phyloP scores from a whole-genome alignment of 2,888 invertebrate species.

The Latrodectus hesperus region DNA sequence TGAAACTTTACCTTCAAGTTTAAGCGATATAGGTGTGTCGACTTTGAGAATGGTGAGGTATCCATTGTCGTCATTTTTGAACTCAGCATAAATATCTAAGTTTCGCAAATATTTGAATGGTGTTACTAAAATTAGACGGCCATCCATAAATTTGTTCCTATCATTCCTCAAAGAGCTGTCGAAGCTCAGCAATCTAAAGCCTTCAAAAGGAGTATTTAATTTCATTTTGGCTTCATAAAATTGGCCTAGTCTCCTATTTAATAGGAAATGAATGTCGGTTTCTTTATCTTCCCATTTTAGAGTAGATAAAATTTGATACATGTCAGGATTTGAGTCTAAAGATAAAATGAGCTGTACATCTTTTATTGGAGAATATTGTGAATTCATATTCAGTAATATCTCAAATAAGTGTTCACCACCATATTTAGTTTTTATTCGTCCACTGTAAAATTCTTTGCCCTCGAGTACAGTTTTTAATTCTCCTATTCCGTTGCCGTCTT shows the following conservation, averaged over 20 bases:
- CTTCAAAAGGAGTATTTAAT: slow-evolving; percentile 49
- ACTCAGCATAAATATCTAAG: slow-evolving; percentile 35
- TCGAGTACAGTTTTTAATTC: slow-evolving; percentile 19
- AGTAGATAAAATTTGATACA: slow-evolving; percentile 22
- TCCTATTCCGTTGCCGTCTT: slow-evolving; percentile 14
- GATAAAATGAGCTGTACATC: slow-evolving; percentile 28
- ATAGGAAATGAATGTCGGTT: slow-evolving; percentile 1
- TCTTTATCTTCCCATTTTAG: slow-evolving; percentile 44
- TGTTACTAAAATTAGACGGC: slow-evolving; percentile 33
- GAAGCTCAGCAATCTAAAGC: slow-evolving; percentile 20
- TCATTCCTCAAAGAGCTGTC: slow-evolving; percentile 39
- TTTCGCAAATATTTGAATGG: slow-evolving; percentile 41
- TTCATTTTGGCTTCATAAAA: slow-evolving; percentile 54
- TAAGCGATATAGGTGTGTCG: slow-evolving; percentile 28
- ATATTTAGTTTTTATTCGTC: slow-evolving; percentile 3
- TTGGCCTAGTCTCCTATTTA: slow-evolving; percentile 8
- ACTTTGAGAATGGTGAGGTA: background rate
- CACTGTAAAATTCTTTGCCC: background rate
- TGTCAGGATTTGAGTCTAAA: slow-evolving; percentile 26
- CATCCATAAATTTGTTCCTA: slow-evolving; percentile 33
- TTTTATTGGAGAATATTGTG: slow-evolving; percentile 34
- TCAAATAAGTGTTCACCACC: slow-evolving; percentile 26
- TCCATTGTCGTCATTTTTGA: slow-evolving; percentile 39
- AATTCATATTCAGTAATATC: slow-evolving; percentile 22
- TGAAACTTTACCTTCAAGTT: slow-evolving; percentile 27